A percentile compares a stretch with the other conserved stretches of the same genome.
Conservation (phyloP, 1,140 invertebrate species). For the Drosophila santomea region DNA sequence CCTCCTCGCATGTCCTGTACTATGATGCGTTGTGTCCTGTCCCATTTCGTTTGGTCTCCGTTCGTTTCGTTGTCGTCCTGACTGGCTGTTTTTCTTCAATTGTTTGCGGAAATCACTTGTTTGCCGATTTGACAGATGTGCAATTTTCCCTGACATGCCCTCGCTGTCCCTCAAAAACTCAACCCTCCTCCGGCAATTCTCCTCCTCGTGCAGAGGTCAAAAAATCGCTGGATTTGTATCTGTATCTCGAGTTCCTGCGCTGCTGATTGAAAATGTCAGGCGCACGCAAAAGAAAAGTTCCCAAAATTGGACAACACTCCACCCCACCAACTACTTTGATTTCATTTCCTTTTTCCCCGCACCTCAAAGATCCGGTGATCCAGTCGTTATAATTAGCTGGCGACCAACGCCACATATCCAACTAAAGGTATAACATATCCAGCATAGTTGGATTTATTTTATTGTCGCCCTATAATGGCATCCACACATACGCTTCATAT, state of each 20-base stretch:
- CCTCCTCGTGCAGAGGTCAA: conserved; percentile 43
- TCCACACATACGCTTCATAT: conserved; percentile 71
- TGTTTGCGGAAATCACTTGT: conserved; percentile 83
- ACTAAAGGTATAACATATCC: conserved; percentile 5
- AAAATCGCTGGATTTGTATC: conserved; percentile 24
- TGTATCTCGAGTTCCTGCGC: conserved; percentile 21
- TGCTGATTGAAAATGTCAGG: conserved; percentile 79
- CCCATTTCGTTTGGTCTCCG: conserved; percentile 1
- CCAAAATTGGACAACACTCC: conserved; percentile 12
- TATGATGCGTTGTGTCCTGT: not conserved
- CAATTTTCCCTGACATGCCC: conserved; percentile 79
- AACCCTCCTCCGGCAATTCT: conserved; percentile 8
- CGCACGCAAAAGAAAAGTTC: conserved; percentile 57
- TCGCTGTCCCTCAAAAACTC: conserved; percentile 47
- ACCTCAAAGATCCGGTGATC: not conserved
- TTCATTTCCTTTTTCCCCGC: not conserved
- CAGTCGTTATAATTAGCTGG: conserved; percentile 69
- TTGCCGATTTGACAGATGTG: conserved; percentile 83
- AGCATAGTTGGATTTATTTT: conserved; percentile 1
- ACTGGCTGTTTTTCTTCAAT: conserved; percentile 77
- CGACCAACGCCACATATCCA: conserved; percentile 49
- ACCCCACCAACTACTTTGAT: not conserved
- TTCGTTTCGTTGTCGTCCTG: conserved; percentile 23
- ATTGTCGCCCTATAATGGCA: conserved; percentile 26
- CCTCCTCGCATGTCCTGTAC: conserved; percentile 23